phyloP scores from a whole-genome alignment of 2,797 vertebrate species.

The Menidia menidia region DNA sequence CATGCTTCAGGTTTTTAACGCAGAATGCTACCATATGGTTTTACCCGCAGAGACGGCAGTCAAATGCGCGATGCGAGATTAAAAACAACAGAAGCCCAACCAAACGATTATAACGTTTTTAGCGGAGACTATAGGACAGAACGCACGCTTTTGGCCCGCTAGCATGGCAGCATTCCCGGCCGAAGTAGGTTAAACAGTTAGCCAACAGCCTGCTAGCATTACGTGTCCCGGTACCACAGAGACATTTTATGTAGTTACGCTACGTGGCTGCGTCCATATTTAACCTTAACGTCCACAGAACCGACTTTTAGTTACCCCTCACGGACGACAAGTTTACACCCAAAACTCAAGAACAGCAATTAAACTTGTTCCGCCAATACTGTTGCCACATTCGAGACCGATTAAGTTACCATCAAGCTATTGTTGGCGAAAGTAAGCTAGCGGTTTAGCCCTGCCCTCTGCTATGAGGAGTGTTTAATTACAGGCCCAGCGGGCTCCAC shows the following conservation, averaged over 20 bases:
- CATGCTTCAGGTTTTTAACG: slow-evolving; percentile 61
- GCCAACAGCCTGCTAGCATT: slow-evolving; percentile 55
- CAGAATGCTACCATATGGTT: slow-evolving; percentile 39
- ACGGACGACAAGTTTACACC: not conserved
- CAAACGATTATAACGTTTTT: not conserved
- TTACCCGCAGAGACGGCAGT: not conserved
- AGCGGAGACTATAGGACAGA: not conserved
- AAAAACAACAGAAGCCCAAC: not conserved
- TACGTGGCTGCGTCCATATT: slow-evolving; percentile 67
- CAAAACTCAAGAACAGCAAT: not conserved
- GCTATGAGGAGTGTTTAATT: slow-evolving; percentile 30
- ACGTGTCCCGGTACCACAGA: slow-evolving; percentile 69
- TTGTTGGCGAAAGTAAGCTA: slow-evolving; percentile 59
- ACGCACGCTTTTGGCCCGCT: slow-evolving; percentile 28
- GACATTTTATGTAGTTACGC: slow-evolving; percentile 50
- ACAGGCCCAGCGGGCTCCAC: slow-evolving; percentile 59
- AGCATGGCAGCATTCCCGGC: slow-evolving; percentile 19
- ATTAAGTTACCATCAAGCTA: slow-evolving; percentile 40
- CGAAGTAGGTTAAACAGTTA: slow-evolving; percentile 35
- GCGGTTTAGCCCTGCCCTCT: slow-evolving; percentile 48
- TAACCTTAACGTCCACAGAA: slow-evolving; percentile 18
- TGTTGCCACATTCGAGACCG: slow-evolving; percentile 23
- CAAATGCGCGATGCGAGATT: not conserved
- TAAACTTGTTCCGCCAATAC: not conserved
- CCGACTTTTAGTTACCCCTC: not conserved